A percentile compares a stretch with the other conserved stretches of the same genome.
These are phyloP conservation scores for Eidolon dupreanum DNA, from an alignment of 2,797 vertebrate species.

Conservation along the genomic window DNA sequence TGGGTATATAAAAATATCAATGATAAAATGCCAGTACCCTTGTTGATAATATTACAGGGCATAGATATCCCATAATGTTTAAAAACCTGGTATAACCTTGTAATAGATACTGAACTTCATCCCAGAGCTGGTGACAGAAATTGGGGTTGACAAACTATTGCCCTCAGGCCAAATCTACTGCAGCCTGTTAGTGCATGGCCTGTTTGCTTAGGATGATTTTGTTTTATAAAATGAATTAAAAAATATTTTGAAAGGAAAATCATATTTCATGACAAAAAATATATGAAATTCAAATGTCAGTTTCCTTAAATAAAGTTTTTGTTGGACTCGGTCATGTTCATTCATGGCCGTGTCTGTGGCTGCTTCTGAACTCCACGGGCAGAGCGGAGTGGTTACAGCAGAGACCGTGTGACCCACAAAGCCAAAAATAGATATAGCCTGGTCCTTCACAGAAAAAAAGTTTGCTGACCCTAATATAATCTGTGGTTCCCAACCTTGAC, in stretches of 20 bases:
- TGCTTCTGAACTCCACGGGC: neutral
- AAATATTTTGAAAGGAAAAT: neutral
- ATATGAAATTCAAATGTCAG: neutral
- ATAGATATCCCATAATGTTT: accelerated
- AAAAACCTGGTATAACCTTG: neutral
- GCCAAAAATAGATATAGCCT: neutral
- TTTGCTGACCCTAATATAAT: too few species aligned
- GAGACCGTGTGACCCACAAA: neutral
- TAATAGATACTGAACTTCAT: accelerated
- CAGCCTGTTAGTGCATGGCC: too few species aligned
- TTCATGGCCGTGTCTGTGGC: accelerated
- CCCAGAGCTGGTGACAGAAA: neutral
- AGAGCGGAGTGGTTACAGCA: neutral
- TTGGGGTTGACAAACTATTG: accelerated
- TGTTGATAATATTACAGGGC: neutral
- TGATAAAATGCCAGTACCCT: too few species aligned
- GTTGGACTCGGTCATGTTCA: accelerated
- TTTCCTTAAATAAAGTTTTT: neutral
- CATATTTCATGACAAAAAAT: neutral
- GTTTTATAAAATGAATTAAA: neutral
- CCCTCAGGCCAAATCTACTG: neutral
- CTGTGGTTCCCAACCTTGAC: accelerated
- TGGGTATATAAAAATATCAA: neutral
- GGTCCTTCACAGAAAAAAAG: neutral
- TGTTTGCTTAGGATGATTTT: neutral